Evolutionary conservation across 2,888 invertebrate species (phyloP), one percentile per base, ranked within the genome.

Genomic region (Apodemia mormo): DNA sequence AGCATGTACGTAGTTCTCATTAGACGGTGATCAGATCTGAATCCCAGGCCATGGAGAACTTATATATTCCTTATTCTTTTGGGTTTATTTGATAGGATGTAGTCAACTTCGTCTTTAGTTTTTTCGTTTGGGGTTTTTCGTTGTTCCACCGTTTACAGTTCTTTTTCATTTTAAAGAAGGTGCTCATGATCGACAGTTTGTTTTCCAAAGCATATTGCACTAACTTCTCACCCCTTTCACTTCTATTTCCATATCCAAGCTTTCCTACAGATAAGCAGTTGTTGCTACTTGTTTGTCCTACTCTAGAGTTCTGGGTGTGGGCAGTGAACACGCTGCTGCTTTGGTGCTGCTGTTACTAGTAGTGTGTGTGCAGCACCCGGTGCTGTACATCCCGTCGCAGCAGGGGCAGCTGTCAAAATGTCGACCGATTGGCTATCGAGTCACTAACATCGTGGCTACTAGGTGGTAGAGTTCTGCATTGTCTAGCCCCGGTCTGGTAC

Each of bases 241-340:
- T 76, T 61, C 75, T n/a, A 45, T 52, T 70, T 7, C 74, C 73
- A 29, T 70, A 69, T 5, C 75, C 70, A 67, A 71, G 69, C 66
- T 72, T 70, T 29, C 75, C 73, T 64, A 74, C 58, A 12, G 73
- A 40, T 4, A 54, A 5, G 12, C 70, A 65, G 65, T 74, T 72
- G n/a, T 54, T 54, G 14, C 5, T 14, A 54, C n/a, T n/a, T n/a
- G 54, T 54, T n/a, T 54, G 54, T 5, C 54, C 54, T 14, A 54
- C 54, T n/a, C n/a, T 2, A 54, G 54, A 14, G 54, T 54, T 54
- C n/a, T n/a, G n/a, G n/a, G n/a, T n/a, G n/a, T n/a, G n/a, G n/a
- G n/a, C n/a, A n/a, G n/a, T n/a, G n/a, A n/a, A n/a, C n/a, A n/a
- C n/a, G n/a, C n/a, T n/a, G n/a, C n/a, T n/a, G n/a, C n/a, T n/a